Evolutionary conservation across 2,888 invertebrate species (phyloP).

Genomic region (Neocrepidodera transversa): DNA sequence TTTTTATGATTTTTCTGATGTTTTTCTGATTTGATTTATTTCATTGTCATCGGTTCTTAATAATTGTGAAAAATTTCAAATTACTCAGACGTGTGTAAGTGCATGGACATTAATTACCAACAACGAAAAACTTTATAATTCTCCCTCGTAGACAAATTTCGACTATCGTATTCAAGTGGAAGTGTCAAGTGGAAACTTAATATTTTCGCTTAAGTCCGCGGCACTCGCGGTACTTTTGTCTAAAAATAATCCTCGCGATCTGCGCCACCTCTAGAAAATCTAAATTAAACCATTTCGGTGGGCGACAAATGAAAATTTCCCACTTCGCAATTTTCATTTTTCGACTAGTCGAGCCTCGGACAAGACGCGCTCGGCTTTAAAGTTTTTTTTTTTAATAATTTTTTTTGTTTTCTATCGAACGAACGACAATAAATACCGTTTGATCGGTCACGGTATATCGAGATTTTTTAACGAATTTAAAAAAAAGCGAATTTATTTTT

Average conservation of each 20-base stretch:
- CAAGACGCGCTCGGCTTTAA: slow-evolving; percentile 42
- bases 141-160: neutral
- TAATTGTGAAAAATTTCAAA: too few species aligned
- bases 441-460: slow-evolving; percentile 25
- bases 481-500: slow-evolving; percentile 19
- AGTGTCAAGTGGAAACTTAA: slow-evolving; percentile 12
- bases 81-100: too few species aligned
- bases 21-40: too few species aligned
- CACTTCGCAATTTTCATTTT: slow-evolving; percentile 55
- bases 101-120: too few species aligned
- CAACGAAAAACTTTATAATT: too few species aligned
- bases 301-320: slow-evolving; percentile 59
- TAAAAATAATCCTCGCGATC: slow-evolving; percentile 46
- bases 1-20: too few species aligned
- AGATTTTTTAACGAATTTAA: slow-evolving; percentile 19
- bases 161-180: neutral
- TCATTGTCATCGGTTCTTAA: too few species aligned
- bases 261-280: slow-evolving; percentile 56
- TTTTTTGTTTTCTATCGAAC: slow-evolving; percentile 54
- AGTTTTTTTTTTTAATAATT: slow-evolving; percentile 27
- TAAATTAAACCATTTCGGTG: slow-evolving; percentile 55
- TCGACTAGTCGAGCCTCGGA: slow-evolving; percentile 58
- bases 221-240: neutral
- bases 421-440: slow-evolving; percentile 47
- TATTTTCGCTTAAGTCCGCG: neutral